Conservation (phyloP, 1,140 invertebrate genomes). For the Chelonus insularis region DNA sequence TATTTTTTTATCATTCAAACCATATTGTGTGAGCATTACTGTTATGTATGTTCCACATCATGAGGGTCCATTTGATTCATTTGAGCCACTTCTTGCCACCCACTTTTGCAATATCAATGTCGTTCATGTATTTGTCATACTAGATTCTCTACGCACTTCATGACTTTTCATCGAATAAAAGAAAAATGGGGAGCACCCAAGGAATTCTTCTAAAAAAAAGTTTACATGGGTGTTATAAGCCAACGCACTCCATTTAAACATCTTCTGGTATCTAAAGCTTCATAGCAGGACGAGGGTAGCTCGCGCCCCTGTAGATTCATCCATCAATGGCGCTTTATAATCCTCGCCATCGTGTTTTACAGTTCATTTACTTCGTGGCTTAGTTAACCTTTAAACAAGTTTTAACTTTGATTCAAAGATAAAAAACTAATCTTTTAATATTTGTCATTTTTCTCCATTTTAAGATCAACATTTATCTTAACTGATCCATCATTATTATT, state of each 20-base stretch:
- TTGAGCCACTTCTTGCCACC: slow-evolving; percentile 27
- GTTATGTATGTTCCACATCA: slow-evolving; percentile 41
- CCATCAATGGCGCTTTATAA: slow-evolving; percentile 41
- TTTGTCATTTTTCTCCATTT: too few relatives aligned
- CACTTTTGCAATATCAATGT: not conserved
- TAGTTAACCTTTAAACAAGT: not conserved
- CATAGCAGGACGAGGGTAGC: slow-evolving; percentile 29
- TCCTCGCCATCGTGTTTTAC: slow-evolving; percentile 50
- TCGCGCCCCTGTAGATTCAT: slow-evolving; percentile 25
- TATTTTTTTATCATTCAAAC: too few relatives aligned
- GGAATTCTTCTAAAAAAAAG: slow-evolving; percentile 31
- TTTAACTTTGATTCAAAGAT: too few relatives aligned
- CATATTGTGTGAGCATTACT: too few relatives aligned
- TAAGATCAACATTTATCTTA: too few relatives aligned
- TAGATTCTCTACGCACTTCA: slow-evolving; percentile 49
- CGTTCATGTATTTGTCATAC: slow-evolving; percentile 4
- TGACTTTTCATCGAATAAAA: slow-evolving; percentile 35
- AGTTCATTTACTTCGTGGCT: slow-evolving; percentile 50
- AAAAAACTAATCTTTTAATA: too few relatives aligned
- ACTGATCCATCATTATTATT: too few relatives aligned
- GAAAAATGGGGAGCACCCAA: slow-evolving; percentile 33
- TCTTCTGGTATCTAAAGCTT: slow-evolving; percentile 38
- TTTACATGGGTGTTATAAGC: slow-evolving; percentile 57
- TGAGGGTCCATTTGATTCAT: slow-evolving; percentile 44
- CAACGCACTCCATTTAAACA: slow-evolving; percentile 57